Base-by-base conservation (phyloP, 1,140 invertebrate species). In the Atta colombica region DNA sequence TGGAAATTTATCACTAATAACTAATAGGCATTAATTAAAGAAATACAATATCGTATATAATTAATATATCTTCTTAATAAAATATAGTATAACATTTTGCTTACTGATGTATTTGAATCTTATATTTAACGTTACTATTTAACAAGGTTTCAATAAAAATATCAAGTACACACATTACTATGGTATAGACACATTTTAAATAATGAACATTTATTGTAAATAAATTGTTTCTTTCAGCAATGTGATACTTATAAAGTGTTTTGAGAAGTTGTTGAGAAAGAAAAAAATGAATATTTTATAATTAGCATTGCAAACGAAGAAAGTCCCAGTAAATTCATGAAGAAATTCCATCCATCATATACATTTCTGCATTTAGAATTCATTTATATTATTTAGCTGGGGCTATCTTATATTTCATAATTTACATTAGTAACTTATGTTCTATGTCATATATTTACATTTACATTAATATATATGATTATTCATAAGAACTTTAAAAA, bases 191-290 rank as follows among this genome's bases (percentile, higher is more conserved):
- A 28, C 12, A 89, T 72, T 63, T 69, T 35, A 71, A 21, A 58
- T 84, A 16, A 55, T 55, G 39, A 21, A 72, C 45, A 69, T 72
- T 74, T 53, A 35, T 49, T 88, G 18, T 65, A 77, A 77, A 77
- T 71, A 77, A 85, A 65, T n/a, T 31, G n/a, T 60, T 39, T 60
- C 18, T 14, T 55, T 87, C 12, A 66, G 55, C 25, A 49, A 6
- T 31, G n/a, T 74, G 21, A 74, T 80, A 31, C 25, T 78, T 72
- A 80, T 72, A 58, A 74, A 49, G 12, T 77, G 51, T 71, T 72
- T 72, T 7, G n/a, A 58, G 28, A 7, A 28, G 5, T 35, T 55
- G 7, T 77, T 77, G 6, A 3, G 7, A 35, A 35, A 77, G 8
- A 77, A 5, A 12, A 10, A 72, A 66, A 31, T 28, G 16, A 25